Evolutionary conservation across 1,140 invertebrate species (phyloP).

Genomic region (Prorops nasuta): DNA sequence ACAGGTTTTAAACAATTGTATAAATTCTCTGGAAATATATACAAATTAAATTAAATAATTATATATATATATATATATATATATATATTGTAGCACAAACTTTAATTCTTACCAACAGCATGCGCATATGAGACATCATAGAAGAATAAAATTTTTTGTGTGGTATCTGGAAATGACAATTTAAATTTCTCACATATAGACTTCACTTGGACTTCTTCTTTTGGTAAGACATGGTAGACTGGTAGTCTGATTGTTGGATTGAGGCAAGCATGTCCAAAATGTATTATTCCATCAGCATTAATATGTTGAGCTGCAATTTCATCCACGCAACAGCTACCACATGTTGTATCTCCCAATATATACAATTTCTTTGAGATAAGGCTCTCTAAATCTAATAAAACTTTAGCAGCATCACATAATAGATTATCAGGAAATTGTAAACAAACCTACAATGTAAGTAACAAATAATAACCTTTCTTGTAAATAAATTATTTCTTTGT

Average conservation of each 20-base stretch:
- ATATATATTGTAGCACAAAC: constrained; percentile 1
- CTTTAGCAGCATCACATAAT: constrained; percentile 67
- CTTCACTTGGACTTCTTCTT: constrained; percentile 57
- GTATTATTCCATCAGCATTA: constrained; percentile 80
- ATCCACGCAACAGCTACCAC: constrained; percentile 94
- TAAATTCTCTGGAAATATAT: constrained; percentile 35
- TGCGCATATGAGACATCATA: constrained; percentile 74
- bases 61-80: not conserved
- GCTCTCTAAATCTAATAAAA: constrained; percentile 67
- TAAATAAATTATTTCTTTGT: constrained; percentile 5
- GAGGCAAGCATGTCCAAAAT: constrained; percentile 88
- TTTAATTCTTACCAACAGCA: constrained; percentile 57
- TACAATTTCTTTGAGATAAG: constrained; percentile 65
- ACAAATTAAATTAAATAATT: constrained; percentile 4
- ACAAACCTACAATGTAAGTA: constrained; percentile 67
- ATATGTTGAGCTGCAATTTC: constrained; percentile 86
- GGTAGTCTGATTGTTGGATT: constrained; percentile 68
- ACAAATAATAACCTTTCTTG: constrained; percentile 13
- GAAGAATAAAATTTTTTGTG: constrained; percentile 64
- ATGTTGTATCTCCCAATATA: constrained; percentile 90
- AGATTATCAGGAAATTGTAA: constrained; percentile 89
- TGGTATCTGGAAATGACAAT: constrained; percentile 38
- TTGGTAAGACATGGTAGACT: constrained; percentile 70
- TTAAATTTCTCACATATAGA: constrained; percentile 44
- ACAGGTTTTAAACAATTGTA: constrained; percentile 25